phyloP scores from a whole-genome alignment of 2,888 invertebrate genomes.

The Trichopria drosophilae region DNA sequence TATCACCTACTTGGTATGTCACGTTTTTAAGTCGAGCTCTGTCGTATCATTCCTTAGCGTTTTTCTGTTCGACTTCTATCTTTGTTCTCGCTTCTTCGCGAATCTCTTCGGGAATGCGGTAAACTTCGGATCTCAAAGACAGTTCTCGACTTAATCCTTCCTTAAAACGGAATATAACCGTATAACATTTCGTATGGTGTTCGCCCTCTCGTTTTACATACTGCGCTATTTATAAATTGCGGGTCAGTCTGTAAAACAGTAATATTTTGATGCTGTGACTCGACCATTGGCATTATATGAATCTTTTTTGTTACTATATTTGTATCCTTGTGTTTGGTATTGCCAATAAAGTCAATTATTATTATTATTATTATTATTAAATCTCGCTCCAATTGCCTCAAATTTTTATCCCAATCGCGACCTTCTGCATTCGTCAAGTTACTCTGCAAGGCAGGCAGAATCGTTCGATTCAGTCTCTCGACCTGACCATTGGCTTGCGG shows the following conservation, averaged over 20 bases:
- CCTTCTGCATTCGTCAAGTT: conserved; percentile 16
- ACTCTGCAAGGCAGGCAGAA: conserved; percentile 25
- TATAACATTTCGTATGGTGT: conserved; percentile 30
- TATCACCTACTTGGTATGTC: conserved; percentile 21
- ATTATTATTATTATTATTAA: too few species aligned
- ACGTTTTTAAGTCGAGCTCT: too few species aligned
- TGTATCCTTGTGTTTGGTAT: too few species aligned
- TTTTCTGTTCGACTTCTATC: conserved; percentile 13
- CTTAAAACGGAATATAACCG: conserved; percentile 24
- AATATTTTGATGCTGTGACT: too few species aligned
- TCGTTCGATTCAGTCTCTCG: conserved; percentile 28
- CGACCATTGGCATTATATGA: too few species aligned
- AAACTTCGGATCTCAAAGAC: neutral
- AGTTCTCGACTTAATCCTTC: conserved; percentile 16
- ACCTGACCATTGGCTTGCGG: conserved; percentile 35
- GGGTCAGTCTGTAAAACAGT: too few species aligned
- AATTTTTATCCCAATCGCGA: conserved; percentile 25
- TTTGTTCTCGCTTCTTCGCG: neutral
- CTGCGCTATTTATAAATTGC: conserved; percentile 16
- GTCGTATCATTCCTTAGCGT: conserved; percentile 21
- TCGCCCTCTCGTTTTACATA: conserved; percentile 25
- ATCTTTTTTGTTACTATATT: too few species aligned
- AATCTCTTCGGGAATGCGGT: conserved; percentile 7
- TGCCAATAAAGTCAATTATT: too few species aligned
- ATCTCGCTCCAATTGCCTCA: conserved; percentile 18